Evolutionary conservation across 2,888 invertebrate genomes (phyloP), one percentile per base, ranked within the genome.

Genomic region (Nipponacmea schrenckii): DNA sequence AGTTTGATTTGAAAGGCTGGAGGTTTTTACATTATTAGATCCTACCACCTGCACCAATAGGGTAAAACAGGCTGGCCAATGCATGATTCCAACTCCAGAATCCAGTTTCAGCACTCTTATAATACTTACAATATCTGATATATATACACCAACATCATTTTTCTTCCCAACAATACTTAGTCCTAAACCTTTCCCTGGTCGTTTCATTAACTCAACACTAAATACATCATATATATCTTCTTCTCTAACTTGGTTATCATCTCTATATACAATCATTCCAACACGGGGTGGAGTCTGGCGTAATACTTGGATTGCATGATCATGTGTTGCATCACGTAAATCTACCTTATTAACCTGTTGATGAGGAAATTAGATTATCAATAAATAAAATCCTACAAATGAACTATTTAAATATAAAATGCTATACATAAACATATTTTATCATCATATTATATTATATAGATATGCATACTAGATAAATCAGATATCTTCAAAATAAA

Each of bases 51-150:
- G 39, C 1, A 5, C 10, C 39, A 39, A 2, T 39, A 10, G 8
- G 39, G 39, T 5, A 10, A 5, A 39, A 39, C 7, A 10, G 39
- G 10, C 4, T 39, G 10, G 10, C 39, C 39, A 1, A 39, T 2
- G 39, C 39, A 39, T 8, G 39, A 39, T 39, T 39, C 10, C 10
- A 31, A 31, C 31, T 31, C n/a, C n/a, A 8, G 39, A 39, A 39
- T 10, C 7, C 10, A 8, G 39, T 39, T 39, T 39, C 7, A 39
- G 7, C 39, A 7, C 39, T 39, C 8, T 8, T 5, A 2, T 8
- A 7, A 56, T 2, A 84, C 93, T 92, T 89, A 98, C 98, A 87
- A 98, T 92, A 86, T 98, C 97, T 20, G 95, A 94, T 69, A 99
- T 93, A 88, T 96, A 97, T 71, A 97, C 94, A 69, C 96, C 96